These are phyloP conservation scores for Junonia oenone DNA, from an alignment of 2,888 invertebrate genomes.

Conservation along the genomic window DNA sequence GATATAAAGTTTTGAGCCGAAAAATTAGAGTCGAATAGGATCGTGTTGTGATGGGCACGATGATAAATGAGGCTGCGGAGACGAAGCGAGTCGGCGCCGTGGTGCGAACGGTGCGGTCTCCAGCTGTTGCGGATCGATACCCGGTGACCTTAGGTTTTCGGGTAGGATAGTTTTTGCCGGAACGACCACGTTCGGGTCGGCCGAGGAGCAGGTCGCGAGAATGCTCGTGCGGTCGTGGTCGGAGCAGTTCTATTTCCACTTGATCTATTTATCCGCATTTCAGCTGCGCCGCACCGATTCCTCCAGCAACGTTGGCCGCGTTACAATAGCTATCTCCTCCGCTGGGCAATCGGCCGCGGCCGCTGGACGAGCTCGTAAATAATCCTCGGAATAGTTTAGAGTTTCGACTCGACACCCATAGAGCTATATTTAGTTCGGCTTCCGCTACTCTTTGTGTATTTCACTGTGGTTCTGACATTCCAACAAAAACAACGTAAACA, in stretches of 20 bases:
- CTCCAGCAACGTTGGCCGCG: constrained; percentile 6
- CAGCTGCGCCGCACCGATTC: background rate
- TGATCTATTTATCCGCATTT: background rate
- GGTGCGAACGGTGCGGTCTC: constrained; percentile 41
- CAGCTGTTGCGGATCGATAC: constrained; percentile 69
- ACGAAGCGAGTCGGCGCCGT: constrained; percentile 29
- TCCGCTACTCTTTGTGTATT: constrained; percentile 34
- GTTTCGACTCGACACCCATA: constrained; percentile 34
- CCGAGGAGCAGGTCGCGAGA: background rate
- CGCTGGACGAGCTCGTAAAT: constrained; percentile 33
- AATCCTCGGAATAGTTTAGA: constrained; percentile 35
- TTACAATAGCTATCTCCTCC: constrained; percentile 15
- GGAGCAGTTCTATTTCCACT: background rate
- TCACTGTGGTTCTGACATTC: constrained; percentile 32
- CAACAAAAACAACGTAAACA: constrained; percentile 26
- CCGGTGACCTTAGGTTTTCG: constrained; percentile 50
- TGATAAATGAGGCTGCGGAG: constrained; percentile 25
- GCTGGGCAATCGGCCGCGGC: constrained; percentile 8
- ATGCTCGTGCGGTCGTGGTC: background rate
- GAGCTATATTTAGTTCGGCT: constrained; percentile 36
- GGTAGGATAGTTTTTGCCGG: background rate
- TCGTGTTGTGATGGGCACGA: constrained; percentile 28
- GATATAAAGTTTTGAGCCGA: background rate
- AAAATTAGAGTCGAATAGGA: background rate
- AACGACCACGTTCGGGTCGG: background rate